Evolutionary conservation across 2,797 vertebrate genomes (phyloP).

Genomic region (Poeciliopsis presidionis): DNA sequence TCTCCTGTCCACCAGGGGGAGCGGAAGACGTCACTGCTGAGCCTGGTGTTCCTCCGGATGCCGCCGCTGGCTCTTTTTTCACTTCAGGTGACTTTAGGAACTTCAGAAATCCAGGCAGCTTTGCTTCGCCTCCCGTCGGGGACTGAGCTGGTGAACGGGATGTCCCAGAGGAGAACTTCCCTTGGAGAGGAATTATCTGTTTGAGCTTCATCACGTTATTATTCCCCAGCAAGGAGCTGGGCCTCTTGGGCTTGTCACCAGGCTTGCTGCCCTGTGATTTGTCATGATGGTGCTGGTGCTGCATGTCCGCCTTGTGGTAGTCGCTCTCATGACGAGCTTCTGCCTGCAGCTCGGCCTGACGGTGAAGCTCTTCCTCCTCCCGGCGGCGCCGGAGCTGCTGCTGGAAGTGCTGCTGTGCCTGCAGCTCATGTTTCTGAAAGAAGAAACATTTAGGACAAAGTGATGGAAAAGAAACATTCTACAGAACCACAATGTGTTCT

Average conservation of each 20-base stretch:
- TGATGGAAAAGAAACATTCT: neutral
- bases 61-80: slow-evolving; percentile 78
- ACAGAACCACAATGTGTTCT: neutral
- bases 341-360: slow-evolving; percentile 88
- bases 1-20: slow-evolving; percentile 76
- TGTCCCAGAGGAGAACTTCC: slow-evolving; percentile 85
- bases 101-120: slow-evolving; percentile 90
- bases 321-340: slow-evolving; percentile 86
- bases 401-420: slow-evolving; percentile 91
- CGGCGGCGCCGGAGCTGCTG: slow-evolving; percentile 89
- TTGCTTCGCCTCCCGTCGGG: slow-evolving; percentile 87
- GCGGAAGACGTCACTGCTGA: slow-evolving; percentile 35
- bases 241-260: slow-evolving; percentile 88
- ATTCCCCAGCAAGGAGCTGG: slow-evolving; percentile 90
- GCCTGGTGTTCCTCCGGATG: slow-evolving; percentile 25
- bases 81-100: slow-evolving; percentile 90
- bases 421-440: slow-evolving; percentile 88
- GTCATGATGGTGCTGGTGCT: slow-evolving; percentile 82
- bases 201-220: slow-evolving; percentile 95
- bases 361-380: slow-evolving; percentile 90
- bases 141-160: slow-evolving; percentile 86
- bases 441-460: neutral
- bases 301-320: slow-evolving; percentile 74
- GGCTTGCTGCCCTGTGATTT: slow-evolving; percentile 71
- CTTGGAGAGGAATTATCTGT: slow-evolving; percentile 94